Base-by-base conservation (phyloP, 2,888 invertebrate genomes). In the Holacanthella duospinosa region DNA sequence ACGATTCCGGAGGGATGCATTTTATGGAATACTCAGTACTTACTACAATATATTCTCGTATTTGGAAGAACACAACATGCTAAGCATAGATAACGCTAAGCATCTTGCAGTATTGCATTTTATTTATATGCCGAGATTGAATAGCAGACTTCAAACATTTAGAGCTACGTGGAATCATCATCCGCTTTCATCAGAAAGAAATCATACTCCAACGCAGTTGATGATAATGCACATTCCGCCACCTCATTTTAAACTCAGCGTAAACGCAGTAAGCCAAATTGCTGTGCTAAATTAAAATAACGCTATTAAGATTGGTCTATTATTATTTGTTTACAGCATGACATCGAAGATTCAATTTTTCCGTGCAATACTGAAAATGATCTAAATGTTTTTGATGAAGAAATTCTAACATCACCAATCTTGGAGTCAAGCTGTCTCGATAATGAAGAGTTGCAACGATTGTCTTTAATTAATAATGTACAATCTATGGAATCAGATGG, bases 171-270 rank as follows among this genome's bases (percentile, higher is more conserved):
- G 58, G 58, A 58, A 58, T 58, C 4, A 43, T 6, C 58, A 58
- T 43, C 58, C 58, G 12, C 43, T 58, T 4, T 29, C 29, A 6
- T 29, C 29, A n/a, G 58, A 58, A 58, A 6, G 24, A 21, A 29
- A 58, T 24, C 12, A 29, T 2, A 29, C 29, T 6, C 58, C 58
- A 19, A 36, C 9, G 2, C 58, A 58, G 43, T 25, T 58, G 19
- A 58, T 58, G 58, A 29, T 58, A 3, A 4, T 58, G 28, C 58
- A 58, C 58, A 12, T 58, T 6, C 43, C 58, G 24, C 58, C 58
- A n/a, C 19, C 58, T n/a, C 16, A 58, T 16, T n/a, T 6, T 3
- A 43, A 58, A 29, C 24, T 58, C 29, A 4, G 29, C 29, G 3
- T 29, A 48, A 48, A 48, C 21, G 19, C 4, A n/a, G 48, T 48